Percentiles rank a stretch among this genome's conserved stretches.
These are phyloP conservation scores for Phrynocephalus forsythii DNA, from an alignment of 2,797 vertebrate genomes.

Conservation along the genomic window DNA sequence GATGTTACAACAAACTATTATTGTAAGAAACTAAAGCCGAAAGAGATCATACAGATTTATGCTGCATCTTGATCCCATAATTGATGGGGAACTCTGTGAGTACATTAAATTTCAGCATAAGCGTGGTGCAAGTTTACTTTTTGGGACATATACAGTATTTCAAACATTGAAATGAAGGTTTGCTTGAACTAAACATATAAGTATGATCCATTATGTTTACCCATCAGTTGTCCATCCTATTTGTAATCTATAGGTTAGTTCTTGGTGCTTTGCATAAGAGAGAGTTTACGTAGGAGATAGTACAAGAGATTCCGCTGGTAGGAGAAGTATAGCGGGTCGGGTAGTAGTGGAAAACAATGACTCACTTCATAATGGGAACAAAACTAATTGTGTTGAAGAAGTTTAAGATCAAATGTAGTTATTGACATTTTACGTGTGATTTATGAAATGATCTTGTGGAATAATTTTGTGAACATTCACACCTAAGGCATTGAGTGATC, in stretches of 20 bases:
- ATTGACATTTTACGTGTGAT: neutral
- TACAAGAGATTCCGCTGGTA: neutral
- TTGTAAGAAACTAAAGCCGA: neutral
- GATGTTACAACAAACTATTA: neutral
- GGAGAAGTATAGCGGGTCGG: neutral
- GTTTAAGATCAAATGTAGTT: neutral
- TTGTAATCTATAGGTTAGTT: neutral
- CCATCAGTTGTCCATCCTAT: neutral
- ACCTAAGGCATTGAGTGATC: neutral
- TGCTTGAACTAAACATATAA: neutral
- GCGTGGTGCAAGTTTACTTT: neutral
- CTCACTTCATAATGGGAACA: neutral
- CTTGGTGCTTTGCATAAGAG: neutral
- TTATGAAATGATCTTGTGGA: constrained; percentile 8
- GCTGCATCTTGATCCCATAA: neutral
- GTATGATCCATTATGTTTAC: neutral
- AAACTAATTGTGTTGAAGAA: neutral
- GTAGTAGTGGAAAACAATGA: neutral
- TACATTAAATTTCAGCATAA: neutral
- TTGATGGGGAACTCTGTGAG: neutral
- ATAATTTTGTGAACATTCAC: neutral
- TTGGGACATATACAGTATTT: neutral
- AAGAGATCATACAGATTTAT: neutral
- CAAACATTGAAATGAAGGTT: neutral
- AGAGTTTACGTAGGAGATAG: neutral